Base-by-base conservation (phyloP, 2,888 invertebrate genomes). In the Camptogramma bilineatum region DNA sequence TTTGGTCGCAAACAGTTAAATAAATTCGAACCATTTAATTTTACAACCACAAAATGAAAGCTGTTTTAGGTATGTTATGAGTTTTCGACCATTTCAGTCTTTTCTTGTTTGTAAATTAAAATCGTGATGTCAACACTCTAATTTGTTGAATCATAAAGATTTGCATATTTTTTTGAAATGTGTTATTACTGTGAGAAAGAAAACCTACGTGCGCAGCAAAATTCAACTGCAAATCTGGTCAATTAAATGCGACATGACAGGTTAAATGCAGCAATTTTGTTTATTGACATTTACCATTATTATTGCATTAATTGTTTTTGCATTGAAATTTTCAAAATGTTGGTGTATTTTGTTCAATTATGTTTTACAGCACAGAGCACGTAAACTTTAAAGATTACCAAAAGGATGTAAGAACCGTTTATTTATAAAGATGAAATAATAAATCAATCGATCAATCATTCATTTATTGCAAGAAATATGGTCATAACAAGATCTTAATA, bases 21-120 rank as follows among this genome's bases (percentile, higher is more conserved):
- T 74, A 75, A 79, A 74, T 70, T 70, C 72, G 50, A 72, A 69
- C 60, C 72, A 73, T 76, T 80, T 75, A 76, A 77, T 77, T 77
- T 77, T 70, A 77, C 66, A 71, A 68, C 73, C 66, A 34, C 8
- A 60, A 68, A 66, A 68, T 65, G 63, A 66, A 64, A 67, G 48
- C 77, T 74, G 64, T 74, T 75, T 81, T 73, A 67, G 78, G 73
- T 44, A 44, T 53, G 52, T 78, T 74, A 79, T 76, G 69, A 62
- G 57, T 76, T 76, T 76, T 72, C 50, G 66, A 69, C 76, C 79
- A 72, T 75, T 68, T 75, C 17, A 51, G 78, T 62, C 48, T 16
- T 31, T 9, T 52, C 57, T 61, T 72, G 69, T 71, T 70, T 57
- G 68, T 73, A 66, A 58, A 70, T 66, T 64, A 64, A 72, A 63